These are phyloP conservation scores for Drosophila lacertosa DNA, from an alignment of 1,140 invertebrate genomes.

Conservation along the genomic window DNA sequence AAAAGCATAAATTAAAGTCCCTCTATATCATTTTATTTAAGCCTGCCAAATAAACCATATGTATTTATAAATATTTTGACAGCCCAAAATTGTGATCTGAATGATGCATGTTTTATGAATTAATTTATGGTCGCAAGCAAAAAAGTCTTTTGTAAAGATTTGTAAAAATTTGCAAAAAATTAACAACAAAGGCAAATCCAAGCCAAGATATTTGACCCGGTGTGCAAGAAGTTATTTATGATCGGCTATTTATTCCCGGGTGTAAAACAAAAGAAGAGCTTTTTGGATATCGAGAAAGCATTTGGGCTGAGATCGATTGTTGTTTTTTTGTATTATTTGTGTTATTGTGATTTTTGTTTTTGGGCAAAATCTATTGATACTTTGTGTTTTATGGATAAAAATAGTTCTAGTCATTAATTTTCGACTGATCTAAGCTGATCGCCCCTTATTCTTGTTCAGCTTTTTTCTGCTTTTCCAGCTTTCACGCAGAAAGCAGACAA, in stretches of 20 bases:
- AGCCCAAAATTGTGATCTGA: not conserved
- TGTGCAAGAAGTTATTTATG: constrained; percentile 4
- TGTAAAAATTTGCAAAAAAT: not conserved
- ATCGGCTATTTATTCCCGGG: not conserved
- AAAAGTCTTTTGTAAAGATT: not conserved
- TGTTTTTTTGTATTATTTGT: not conserved
- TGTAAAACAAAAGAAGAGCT: not conserved
- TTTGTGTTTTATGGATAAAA: constrained; percentile 3
- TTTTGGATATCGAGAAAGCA: not conserved
- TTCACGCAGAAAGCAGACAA: constrained; percentile 10
- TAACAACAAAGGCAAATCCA: not conserved
- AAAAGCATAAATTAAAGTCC: too few relatives aligned
- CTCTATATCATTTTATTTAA: too few relatives aligned
- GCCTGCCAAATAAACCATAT: not conserved
- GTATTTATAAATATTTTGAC: constrained; percentile 1
- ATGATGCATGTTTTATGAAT: not conserved
- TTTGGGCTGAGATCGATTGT: not conserved
- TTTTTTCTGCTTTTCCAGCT: constrained; percentile 11
- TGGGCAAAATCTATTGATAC: not conserved
- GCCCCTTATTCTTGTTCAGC: not conserved
- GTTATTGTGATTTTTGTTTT: not conserved
- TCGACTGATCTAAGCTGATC: constrained; percentile 19
- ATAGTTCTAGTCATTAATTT: constrained; percentile 28
- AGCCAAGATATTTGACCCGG: too few relatives aligned
- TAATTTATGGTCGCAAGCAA: too few relatives aligned